Conservation (phyloP, 2,797 vertebrate genomes). For the Lithobates sylvaticus region DNA sequence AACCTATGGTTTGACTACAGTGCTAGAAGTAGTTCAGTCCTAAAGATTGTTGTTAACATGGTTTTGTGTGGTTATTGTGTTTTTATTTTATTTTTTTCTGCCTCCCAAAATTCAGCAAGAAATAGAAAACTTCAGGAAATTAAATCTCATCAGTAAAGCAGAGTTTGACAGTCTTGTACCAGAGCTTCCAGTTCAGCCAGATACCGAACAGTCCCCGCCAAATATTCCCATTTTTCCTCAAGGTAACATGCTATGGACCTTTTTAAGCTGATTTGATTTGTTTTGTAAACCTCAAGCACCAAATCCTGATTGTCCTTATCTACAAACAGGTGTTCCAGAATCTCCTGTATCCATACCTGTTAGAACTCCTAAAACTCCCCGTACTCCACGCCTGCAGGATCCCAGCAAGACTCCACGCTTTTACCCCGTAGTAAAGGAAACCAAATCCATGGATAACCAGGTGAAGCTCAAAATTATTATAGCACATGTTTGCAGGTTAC, state of each 20-base stretch:
- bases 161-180: slow-evolving; percentile 86
- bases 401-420: slow-evolving; percentile 89
- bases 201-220: slow-evolving; percentile 77
- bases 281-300: neutral
- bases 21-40: no score
- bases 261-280: neutral
- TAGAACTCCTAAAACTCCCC: slow-evolving; percentile 77
- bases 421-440: slow-evolving; percentile 94
- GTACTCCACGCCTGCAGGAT: slow-evolving; percentile 86
- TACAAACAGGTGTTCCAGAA: slow-evolving; percentile 81
- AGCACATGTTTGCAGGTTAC: no score
- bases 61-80: neutral
- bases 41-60: no score
- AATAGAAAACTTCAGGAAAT: slow-evolving; percentile 91
- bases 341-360: slow-evolving; percentile 71
- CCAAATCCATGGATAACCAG: slow-evolving; percentile 81
- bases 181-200: slow-evolving; percentile 78
- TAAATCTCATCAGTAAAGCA: slow-evolving; percentile 90
- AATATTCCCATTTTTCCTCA: slow-evolving; percentile 72
- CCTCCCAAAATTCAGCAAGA: slow-evolving; percentile 77
- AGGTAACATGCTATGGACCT: slow-evolving; percentile 68
- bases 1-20: no score
- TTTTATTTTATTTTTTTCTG: neutral
- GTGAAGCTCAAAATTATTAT: slow-evolving; percentile 66
- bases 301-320: neutral